A percentile compares a stretch with the other conserved stretches of the same genome.
phyloP scores from a whole-genome alignment of 2,113 vertebrate genomes.

The Pelobates fuscus region DNA sequence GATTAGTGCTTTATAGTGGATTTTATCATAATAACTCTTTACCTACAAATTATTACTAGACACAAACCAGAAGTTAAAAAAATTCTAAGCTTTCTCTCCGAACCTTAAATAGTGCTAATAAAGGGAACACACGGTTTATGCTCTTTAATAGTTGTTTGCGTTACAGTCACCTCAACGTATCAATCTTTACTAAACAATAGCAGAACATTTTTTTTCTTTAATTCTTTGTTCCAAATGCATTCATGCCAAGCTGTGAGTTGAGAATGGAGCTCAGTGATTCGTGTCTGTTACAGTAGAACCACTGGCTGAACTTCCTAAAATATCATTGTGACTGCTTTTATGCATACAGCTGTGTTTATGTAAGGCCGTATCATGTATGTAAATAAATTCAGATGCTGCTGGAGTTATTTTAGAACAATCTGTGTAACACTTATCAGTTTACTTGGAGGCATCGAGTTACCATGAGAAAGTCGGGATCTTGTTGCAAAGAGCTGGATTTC shows the following conservation, averaged over 20 bases:
- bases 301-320: slow-evolving; percentile 77
- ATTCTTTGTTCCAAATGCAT: not conserved
- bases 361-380: slow-evolving; percentile 78
- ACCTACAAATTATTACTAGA: too few relatives aligned
- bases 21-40: too few relatives aligned
- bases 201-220: not conserved
- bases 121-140: too few relatives aligned
- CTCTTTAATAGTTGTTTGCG: too few relatives aligned
- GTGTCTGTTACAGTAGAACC: slow-evolving; percentile 66
- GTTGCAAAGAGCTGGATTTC: slow-evolving; percentile 1
- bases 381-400: slow-evolving; percentile 81
- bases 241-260: slow-evolving; percentile 30
- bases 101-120: too few relatives aligned
- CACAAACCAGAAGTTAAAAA: too few relatives aligned
- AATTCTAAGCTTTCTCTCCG: too few relatives aligned
- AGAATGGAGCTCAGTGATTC: slow-evolving; percentile 51
- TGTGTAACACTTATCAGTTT: slow-evolving; percentile 78
- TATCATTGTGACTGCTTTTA: slow-evolving; percentile 71
- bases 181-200: not conserved
- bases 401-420: slow-evolving; percentile 83
- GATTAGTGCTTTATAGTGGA: too few relatives aligned
- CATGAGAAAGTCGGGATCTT: slow-evolving; percentile 30
- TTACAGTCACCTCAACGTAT: too few relatives aligned
- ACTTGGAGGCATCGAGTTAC: slow-evolving; percentile 70
- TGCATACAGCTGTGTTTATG: slow-evolving; percentile 80